These are phyloP conservation scores for Bombyx mori DNA, from an alignment of 1,140 invertebrate genomes.

Conservation along the genomic window ASM3026992v2 NC_085119.1:10554501-10555000, in stretches of 20 bases:
- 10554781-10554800: too few relatives aligned
- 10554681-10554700: slow-evolving; percentile 52
- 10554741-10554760: not conserved
- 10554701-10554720: slow-evolving; percentile 69
- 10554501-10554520: not conserved
- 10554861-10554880: too few relatives aligned
- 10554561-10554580: slow-evolving; percentile 65
- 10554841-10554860: too few relatives aligned
- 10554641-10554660: slow-evolving; percentile 64
- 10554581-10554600: slow-evolving; percentile 63
- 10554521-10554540: slow-evolving; percentile 14
- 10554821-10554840: too few relatives aligned
- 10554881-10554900: too few relatives aligned
- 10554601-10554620: slow-evolving; percentile 67
- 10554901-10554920: too few relatives aligned
- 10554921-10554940: too few relatives aligned
- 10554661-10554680: slow-evolving; percentile 56
- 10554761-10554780: too few relatives aligned
- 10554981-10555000: too few relatives aligned
- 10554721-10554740: slow-evolving; percentile 57
- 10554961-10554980: too few relatives aligned
- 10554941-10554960: too few relatives aligned
- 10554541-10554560: slow-evolving; percentile 14
- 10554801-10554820: too few relatives aligned
- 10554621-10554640: slow-evolving; percentile 57